Conservation (phyloP, 2,888 invertebrate species). For the Thecocarcelia acutangulata region DNA sequence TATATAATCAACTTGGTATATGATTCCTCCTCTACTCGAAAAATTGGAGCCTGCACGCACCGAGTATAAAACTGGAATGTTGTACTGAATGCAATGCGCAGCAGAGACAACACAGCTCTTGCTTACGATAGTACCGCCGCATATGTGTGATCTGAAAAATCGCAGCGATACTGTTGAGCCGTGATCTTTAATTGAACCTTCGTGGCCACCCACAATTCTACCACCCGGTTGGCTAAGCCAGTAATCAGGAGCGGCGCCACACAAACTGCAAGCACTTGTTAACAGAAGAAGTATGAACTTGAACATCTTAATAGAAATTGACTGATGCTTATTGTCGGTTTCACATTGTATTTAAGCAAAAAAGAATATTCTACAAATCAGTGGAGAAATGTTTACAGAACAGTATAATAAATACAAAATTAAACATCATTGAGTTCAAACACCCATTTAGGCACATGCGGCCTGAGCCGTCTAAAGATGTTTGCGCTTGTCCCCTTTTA, state of each 20-base stretch:
- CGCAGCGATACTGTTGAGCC: conserved; percentile 77
- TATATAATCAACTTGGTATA: too few species aligned
- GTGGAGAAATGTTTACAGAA: background rate
- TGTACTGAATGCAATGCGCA: too few species aligned
- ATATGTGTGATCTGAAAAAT: conserved; percentile 81
- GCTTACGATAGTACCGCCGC: conserved; percentile 82
- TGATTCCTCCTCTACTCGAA: too few species aligned
- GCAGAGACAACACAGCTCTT: too few species aligned
- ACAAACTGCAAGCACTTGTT: conserved; percentile 71
- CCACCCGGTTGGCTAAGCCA: conserved; percentile 76
- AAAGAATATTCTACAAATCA: background rate
- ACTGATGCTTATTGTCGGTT: background rate
- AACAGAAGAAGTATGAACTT: conserved; percentile 69
- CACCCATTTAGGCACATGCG: too few species aligned
- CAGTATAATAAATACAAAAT: background rate
- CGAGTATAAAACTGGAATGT: too few species aligned
- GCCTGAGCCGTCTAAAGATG: too few species aligned
- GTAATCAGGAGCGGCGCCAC: conserved; percentile 73
- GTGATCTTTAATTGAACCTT: conserved; percentile 71
- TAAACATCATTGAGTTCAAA: background rate
- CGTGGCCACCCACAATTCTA: conserved; percentile 77
- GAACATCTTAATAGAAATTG: conserved; percentile 66
- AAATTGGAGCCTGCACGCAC: too few species aligned
- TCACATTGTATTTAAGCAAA: background rate
- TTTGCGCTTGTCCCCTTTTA: too few species aligned